phyloP scores from a whole-genome alignment of 2,797 vertebrate genomes.

The Pagetopsis macropterus region DNA sequence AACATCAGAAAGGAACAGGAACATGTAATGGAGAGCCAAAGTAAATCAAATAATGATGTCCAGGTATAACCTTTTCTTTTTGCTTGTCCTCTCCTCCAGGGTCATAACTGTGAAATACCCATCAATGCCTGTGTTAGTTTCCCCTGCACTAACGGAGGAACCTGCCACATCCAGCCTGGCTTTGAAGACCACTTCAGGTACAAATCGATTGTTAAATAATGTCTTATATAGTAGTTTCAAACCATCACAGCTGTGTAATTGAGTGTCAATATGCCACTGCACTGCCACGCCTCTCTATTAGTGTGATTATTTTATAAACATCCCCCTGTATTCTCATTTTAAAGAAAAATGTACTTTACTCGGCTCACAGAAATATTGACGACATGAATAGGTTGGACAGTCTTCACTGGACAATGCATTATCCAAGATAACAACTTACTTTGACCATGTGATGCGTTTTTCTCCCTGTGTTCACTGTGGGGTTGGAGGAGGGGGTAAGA shows the following conservation, averaged over 20 bases:
- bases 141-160: constrained; percentile 92
- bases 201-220: background rate
- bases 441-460: constrained; percentile 62
- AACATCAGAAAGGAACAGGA: background rate
- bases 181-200: constrained; percentile 93
- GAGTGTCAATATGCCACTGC: background rate
- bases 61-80: constrained; percentile 18
- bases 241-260: background rate
- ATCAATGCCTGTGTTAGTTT: constrained; percentile 95
- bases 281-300: constrained; percentile 17
- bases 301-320: constrained; percentile 30
- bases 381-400: constrained; percentile 56
- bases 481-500: background rate
- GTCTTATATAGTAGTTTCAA: constrained; percentile 17
- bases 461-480: constrained; percentile 37
- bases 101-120: constrained; percentile 91
- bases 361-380: constrained; percentile 45
- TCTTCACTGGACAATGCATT: constrained; percentile 62
- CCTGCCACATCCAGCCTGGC: constrained; percentile 90
- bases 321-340: constrained; percentile 46
- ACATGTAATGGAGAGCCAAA: background rate
- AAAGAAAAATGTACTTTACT: constrained; percentile 49
- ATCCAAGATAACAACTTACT: constrained; percentile 54
- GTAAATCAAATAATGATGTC: background rate
- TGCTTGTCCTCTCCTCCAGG: constrained; percentile 77